Conservation (phyloP, 2,888 invertebrate genomes). For the Dryobotodes eremita region DNA sequence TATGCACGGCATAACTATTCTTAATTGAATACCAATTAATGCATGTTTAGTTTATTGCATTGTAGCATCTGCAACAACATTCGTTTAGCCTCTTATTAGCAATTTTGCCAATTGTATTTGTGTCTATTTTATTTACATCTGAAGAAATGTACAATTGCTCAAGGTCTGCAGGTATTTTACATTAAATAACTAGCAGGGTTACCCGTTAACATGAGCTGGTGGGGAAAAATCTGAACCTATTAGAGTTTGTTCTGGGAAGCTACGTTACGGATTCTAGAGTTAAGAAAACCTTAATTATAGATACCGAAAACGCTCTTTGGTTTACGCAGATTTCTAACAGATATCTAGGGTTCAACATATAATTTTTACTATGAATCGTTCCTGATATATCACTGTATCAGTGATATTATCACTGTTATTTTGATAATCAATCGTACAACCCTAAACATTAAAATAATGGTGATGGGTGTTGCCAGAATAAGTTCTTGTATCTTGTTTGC, state of each 20-base stretch:
- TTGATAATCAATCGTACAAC: not conserved
- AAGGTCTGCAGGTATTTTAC: not conserved
- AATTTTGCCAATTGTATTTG: not conserved
- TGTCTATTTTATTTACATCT: slow-evolving; percentile 1
- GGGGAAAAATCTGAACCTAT: not conserved
- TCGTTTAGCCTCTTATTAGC: not conserved
- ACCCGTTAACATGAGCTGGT: not conserved
- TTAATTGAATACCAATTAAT: not conserved
- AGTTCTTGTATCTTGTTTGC: slow-evolving; percentile 15
- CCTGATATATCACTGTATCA: too few species aligned
- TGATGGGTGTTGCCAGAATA: slow-evolving; percentile 8
- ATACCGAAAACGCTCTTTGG: not conserved
- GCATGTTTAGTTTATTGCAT: not conserved
- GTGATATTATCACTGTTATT: slow-evolving; percentile 6
- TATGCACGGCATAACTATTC: not conserved
- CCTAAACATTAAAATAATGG: not conserved
- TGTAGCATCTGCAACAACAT: not conserved
- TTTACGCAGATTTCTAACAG: not conserved
- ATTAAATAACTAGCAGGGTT: too few species aligned
- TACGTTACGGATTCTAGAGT: not conserved
- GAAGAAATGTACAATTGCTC: not conserved
- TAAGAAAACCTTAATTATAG: not conserved
- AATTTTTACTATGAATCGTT: slow-evolving; percentile 20
- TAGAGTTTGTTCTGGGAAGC: not conserved
- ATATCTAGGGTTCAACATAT: not conserved